Conservation (phyloP, 2,888 invertebrate species). For the Eupeodes latifasciatus region DNA sequence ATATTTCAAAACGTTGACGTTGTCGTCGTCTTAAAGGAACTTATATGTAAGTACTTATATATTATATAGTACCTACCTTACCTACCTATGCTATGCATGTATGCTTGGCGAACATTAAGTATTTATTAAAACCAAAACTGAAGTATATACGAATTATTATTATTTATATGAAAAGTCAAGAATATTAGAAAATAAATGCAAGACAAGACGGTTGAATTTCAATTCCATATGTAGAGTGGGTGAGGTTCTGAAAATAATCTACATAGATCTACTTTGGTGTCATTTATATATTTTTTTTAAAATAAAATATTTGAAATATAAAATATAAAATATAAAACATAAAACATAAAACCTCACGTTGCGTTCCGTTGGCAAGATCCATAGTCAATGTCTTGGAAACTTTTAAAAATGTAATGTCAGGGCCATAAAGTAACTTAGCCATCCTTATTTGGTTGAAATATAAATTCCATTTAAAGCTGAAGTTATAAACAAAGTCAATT, state of each 20-base stretch:
- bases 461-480: no score
- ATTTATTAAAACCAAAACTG: conserved; percentile 25
- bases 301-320: no score
- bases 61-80: not conserved
- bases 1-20: conserved; percentile 53
- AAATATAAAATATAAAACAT: no score
- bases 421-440: no score
- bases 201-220: not conserved
- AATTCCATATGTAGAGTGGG: not conserved
- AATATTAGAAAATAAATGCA: not conserved
- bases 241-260: not conserved
- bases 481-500: no score
- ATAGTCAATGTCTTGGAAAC: no score
- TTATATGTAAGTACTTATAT: not conserved
- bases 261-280: no score
- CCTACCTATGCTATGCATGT: not conserved
- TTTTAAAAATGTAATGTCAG: no score
- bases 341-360: no score
- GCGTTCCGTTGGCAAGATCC: no score
- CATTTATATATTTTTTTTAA: no score
- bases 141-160: conserved; percentile 28
- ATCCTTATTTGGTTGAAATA: no score
- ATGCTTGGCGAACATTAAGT: conserved; percentile 9
- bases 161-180: not conserved
- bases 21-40: conserved; percentile 21